Conservation (phyloP, 1,140 invertebrate genomes). For the Sitophilus oryzae region DNA sequence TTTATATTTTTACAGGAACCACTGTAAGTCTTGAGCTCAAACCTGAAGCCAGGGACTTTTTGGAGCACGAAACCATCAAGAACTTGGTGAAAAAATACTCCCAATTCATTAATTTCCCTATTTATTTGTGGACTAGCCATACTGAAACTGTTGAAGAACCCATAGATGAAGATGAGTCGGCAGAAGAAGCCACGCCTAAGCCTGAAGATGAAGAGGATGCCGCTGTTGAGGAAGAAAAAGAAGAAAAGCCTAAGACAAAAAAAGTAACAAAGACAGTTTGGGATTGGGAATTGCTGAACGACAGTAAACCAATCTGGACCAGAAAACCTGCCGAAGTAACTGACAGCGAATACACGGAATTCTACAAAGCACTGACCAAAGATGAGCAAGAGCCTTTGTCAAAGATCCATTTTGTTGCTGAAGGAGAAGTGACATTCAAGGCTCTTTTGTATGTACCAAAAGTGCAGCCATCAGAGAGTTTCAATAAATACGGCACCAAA, state of each 20-base stretch:
- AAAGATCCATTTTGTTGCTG: slow-evolving; percentile 94
- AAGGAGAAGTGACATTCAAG: slow-evolving; percentile 98
- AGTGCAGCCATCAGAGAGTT: slow-evolving; percentile 83
- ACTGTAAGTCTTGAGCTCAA: slow-evolving; percentile 79
- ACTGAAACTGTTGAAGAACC: slow-evolving; percentile 83
- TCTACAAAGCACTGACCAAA: slow-evolving; percentile 92
- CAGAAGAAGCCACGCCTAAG: slow-evolving; percentile 37
- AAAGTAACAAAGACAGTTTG: slow-evolving; percentile 91
- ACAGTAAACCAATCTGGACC: slow-evolving; percentile 97
- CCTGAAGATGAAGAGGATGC: slow-evolving; percentile 43
- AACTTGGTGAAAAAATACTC: slow-evolving; percentile 95
- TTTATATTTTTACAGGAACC: too few relatives aligned
- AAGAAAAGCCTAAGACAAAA: slow-evolving; percentile 84
- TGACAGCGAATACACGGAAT: slow-evolving; percentile 87
- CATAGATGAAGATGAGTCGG: slow-evolving; percentile 44
- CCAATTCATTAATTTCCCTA: slow-evolving; percentile 99
- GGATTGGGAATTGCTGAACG: slow-evolving; percentile 97
- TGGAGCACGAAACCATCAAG: slow-evolving; percentile 87
- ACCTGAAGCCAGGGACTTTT: slow-evolving; percentile 93
- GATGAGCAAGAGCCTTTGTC: slow-evolving; percentile 80
- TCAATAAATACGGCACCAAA: slow-evolving; percentile 92
- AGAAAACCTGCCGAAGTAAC: slow-evolving; percentile 80
- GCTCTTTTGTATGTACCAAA: slow-evolving; percentile 90
- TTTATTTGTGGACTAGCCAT: slow-evolving; percentile 93
- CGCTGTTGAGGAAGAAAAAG: slow-evolving; percentile 63